Evolutionary conservation across 2,113 vertebrate species (phyloP).

Genomic region (Actenoides hombroni): DNA sequence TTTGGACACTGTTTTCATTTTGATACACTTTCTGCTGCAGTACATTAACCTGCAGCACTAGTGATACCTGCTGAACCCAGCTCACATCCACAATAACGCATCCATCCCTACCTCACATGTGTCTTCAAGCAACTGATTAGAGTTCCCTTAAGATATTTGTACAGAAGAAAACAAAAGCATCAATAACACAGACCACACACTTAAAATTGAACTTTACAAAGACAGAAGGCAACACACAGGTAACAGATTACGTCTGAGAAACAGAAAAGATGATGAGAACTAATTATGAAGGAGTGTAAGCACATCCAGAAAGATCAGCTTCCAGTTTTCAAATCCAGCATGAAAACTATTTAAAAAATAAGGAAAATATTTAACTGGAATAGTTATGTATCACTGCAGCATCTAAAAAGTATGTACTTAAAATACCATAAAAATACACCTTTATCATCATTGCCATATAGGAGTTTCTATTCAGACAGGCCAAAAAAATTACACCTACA

Average conservation of each 20-base stretch:
- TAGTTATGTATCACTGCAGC: not conserved
- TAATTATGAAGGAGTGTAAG: not conserved
- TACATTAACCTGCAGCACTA: not conserved
- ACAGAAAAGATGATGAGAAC: not conserved
- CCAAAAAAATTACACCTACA: not conserved
- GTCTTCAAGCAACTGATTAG: not conserved
- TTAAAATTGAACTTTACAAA: not conserved
- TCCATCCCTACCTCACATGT: not conserved
- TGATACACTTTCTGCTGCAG: not conserved
- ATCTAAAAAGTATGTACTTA: not conserved
- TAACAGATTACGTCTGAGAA: not conserved
- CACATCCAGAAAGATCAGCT: not conserved
- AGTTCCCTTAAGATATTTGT: not conserved
- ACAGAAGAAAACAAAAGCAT: not conserved
- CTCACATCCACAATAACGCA: accelerated
- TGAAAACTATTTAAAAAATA: not conserved
- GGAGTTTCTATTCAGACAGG: not conserved
- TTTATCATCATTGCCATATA: not conserved
- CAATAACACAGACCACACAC: not conserved
- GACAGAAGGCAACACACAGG: not conserved
- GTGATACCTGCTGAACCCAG: not conserved
- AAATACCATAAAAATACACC: not conserved
- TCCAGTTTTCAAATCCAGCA: not conserved
- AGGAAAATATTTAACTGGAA: not conserved
- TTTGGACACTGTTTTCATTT: not conserved